Conservation (phyloP, 2,888 invertebrate species). For the Hybos culiciformis region DNA sequence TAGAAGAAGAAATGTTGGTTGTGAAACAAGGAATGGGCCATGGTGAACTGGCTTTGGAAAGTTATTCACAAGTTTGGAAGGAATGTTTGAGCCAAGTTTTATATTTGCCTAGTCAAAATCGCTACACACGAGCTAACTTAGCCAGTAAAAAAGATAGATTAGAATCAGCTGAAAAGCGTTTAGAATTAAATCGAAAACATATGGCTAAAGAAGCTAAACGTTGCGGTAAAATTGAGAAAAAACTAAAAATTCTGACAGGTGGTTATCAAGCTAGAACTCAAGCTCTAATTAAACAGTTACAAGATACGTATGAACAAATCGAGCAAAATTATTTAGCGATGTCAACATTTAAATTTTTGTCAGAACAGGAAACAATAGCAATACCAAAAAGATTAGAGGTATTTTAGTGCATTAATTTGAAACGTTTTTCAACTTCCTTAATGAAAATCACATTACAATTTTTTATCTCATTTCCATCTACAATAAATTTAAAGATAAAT, state of each 20-base stretch:
- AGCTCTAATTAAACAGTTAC: conserved; percentile 72
- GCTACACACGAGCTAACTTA: conserved; percentile 86
- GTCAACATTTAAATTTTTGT: conserved; percentile 80
- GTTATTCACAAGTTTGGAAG: conserved; percentile 93
- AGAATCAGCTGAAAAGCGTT: conserved; percentile 80
- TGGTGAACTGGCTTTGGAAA: conserved; percentile 81
- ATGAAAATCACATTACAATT: background rate
- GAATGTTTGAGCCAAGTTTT: conserved; percentile 88
- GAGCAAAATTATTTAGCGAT: conserved; percentile 81
- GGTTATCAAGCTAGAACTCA: conserved; percentile 76
- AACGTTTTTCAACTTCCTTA: background rate
- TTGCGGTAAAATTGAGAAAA: conserved; percentile 96
- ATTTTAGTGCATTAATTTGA: conserved; percentile 12
- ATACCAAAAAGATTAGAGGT: conserved; percentile 83
- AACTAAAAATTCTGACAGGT: conserved; percentile 86
- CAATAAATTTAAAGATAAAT: background rate
- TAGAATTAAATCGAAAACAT: conserved; percentile 86
- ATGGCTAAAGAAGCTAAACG: conserved; percentile 96
- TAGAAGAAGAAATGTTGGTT: conserved; percentile 73
- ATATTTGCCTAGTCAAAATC: conserved; percentile 79
- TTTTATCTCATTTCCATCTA: too few relatives aligned
- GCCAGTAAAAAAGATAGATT: conserved; percentile 93
- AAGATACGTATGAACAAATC: conserved; percentile 75
- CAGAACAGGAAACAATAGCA: conserved; percentile 79
- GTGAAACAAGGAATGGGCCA: conserved; percentile 92